These are phyloP conservation scores for Hypselothyrea guttata DNA, from an alignment of 2,888 invertebrate genomes.

Conservation along the genomic window DNA sequence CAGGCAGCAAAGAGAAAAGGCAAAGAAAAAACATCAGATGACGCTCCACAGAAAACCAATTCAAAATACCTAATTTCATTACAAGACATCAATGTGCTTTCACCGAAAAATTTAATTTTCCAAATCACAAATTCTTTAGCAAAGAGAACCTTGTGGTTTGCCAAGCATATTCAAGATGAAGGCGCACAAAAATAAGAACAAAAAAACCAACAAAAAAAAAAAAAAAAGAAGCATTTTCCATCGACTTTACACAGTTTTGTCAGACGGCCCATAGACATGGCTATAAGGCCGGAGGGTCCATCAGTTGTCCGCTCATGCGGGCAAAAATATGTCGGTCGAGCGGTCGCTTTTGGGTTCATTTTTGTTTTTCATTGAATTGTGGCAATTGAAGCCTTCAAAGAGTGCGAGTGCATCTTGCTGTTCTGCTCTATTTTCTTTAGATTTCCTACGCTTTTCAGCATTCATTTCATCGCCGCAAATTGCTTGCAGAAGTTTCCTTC, in stretches of 20 bases:
- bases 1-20: too few relatives aligned
- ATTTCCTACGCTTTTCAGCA: conserved; percentile 8
- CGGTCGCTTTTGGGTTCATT: conserved; percentile 23
- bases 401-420: conserved; percentile 20
- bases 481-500: neutral
- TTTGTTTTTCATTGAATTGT: conserved; percentile 44
- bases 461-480: too few relatives aligned
- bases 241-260: conserved; percentile 37
- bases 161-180: conserved; percentile 1
- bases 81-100: conserved; percentile 56
- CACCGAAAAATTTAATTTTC: conserved; percentile 69
- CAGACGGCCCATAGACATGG: conserved; percentile 19
- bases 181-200: conserved; percentile 1
- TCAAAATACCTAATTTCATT: conserved; percentile 65
- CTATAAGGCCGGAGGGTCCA: conserved; percentile 14
- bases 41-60: conserved; percentile 31
- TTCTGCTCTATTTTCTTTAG: conserved; percentile 11
- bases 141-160: neutral
- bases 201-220: too few relatives aligned
- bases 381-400: conserved; percentile 43
- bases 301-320: conserved; percentile 33
- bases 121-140: conserved; percentile 68
- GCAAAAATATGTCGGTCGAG: conserved; percentile 33
- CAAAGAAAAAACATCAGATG: neutral
- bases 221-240: conserved; percentile 26